A percentile compares a stretch with the other conserved stretches of the same genome.
Conservation (phyloP, 2,888 invertebrate genomes). For the Lithosia quadra region DNA sequence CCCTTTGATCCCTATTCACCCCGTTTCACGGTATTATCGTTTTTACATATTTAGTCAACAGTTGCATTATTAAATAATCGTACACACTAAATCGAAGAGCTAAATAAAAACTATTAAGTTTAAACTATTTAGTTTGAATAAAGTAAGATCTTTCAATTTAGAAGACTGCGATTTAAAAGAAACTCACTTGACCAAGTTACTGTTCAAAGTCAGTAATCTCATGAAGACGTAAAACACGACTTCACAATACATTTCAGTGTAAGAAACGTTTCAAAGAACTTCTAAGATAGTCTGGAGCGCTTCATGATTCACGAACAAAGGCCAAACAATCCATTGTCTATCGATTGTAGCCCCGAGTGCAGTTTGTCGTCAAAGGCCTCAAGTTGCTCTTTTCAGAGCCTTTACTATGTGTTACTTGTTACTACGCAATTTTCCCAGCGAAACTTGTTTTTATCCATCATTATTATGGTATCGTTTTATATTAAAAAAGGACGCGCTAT, state of each 20-base stretch:
- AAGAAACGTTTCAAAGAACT: constrained; percentile 73
- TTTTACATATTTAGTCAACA: constrained; percentile 41
- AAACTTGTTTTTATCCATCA: constrained; percentile 27
- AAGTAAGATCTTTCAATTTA: constrained; percentile 38
- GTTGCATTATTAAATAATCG: constrained; percentile 20
- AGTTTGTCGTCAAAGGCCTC: constrained; percentile 81
- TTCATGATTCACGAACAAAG: constrained; percentile 81
- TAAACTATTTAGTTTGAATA: constrained; percentile 36
- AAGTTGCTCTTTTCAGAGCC: constrained; percentile 65
- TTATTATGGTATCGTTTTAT: constrained; percentile 28
- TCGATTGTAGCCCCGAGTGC: constrained; percentile 78
- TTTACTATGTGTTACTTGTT: constrained; percentile 63
- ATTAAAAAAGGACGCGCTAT: constrained; percentile 9
- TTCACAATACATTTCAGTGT: constrained; percentile 68
- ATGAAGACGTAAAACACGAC: constrained; percentile 64
- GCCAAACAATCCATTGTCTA: constrained; percentile 82
- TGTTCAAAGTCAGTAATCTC: constrained; percentile 54
- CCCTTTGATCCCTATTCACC: no score
- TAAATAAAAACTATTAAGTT: no score
- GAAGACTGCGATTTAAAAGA: constrained; percentile 47
- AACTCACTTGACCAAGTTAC: constrained; percentile 52
- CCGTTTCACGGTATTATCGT: no score
- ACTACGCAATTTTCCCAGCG: constrained; percentile 35
- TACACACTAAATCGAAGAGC: no score
- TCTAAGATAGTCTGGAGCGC: constrained; percentile 67